These are phyloP conservation scores for Lamprologus ornatipinnis DNA, from an alignment of 2,113 vertebrate genomes.

Conservation along the genomic window DNA sequence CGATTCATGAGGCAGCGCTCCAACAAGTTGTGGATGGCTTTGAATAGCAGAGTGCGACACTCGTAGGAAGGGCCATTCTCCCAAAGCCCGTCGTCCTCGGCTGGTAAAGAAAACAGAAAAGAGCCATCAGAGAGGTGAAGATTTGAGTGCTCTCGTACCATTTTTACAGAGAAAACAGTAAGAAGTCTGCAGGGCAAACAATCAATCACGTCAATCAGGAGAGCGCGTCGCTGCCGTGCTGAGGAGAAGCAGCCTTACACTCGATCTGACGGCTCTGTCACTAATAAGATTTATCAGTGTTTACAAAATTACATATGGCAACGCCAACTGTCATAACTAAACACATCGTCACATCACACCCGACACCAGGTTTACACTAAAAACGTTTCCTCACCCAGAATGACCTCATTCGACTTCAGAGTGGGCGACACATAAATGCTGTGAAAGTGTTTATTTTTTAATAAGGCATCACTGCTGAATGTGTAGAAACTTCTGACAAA, in stretches of 20 bases:
- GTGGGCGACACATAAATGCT: background rate
- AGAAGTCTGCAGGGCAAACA: background rate
- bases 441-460: background rate
- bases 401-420: background rate
- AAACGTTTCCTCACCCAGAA: background rate
- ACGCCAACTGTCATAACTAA: background rate
- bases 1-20: constrained; percentile 96
- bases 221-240: background rate
- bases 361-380: background rate
- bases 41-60: constrained; percentile 95
- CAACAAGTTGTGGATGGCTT: constrained; percentile 95
- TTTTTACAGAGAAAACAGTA: background rate
- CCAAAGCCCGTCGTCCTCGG: constrained; percentile 90
- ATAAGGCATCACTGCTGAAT: background rate
- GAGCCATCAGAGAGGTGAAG: background rate
- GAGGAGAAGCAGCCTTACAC: background rate
- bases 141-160: background rate
- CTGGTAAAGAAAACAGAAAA: constrained; percentile 1
- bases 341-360: background rate
- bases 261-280: background rate
- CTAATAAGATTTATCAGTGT: background rate
- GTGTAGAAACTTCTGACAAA: background rate
- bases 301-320: background rate
- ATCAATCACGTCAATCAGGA: background rate
- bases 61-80: constrained; percentile 96